Evolutionary conservation across 1,140 invertebrate species (phyloP).

Genomic region (Neuroterus valhalla): DNA sequence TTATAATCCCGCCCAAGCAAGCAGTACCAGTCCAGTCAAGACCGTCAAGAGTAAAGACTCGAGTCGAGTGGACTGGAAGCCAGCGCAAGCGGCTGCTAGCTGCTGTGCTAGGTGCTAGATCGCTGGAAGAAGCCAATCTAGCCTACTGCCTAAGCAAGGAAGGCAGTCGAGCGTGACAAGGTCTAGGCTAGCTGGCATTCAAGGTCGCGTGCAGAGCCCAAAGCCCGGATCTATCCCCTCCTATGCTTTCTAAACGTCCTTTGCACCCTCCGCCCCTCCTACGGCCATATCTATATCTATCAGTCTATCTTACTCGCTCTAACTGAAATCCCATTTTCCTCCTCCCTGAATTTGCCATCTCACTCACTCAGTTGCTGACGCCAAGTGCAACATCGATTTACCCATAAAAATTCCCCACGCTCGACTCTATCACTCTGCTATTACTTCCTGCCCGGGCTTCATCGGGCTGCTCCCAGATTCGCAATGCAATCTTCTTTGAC

Average conservation of each 20-base stretch:
- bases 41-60: no score
- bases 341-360: conserved; percentile 27
- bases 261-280: conserved; percentile 51
- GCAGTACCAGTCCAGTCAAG: conserved; percentile 33
- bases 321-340: conserved; percentile 31
- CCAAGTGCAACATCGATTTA: conserved; percentile 71
- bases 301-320: conserved; percentile 36
- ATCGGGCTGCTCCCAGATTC: conserved; percentile 55
- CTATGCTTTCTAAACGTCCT: conserved; percentile 56
- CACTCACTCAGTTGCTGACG: conserved; percentile 44
- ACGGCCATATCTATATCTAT: conserved; percentile 13
- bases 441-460: conserved; percentile 67
- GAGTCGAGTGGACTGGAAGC: conserved; percentile 3
- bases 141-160: no score
- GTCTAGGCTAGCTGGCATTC: conserved; percentile 64
- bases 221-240: conserved; percentile 63
- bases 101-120: no score
- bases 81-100: no score
- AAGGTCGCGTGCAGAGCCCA: conserved; percentile 63
- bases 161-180: conserved; percentile 51
- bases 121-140: not conserved
- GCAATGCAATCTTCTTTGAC: conserved; percentile 34
- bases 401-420: conserved; percentile 70
- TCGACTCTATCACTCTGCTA: conserved; percentile 68
- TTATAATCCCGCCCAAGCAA: conserved; percentile 63